Conservation (phyloP, 2,113 vertebrate genomes). For the Leiothrix lutea region DNA sequence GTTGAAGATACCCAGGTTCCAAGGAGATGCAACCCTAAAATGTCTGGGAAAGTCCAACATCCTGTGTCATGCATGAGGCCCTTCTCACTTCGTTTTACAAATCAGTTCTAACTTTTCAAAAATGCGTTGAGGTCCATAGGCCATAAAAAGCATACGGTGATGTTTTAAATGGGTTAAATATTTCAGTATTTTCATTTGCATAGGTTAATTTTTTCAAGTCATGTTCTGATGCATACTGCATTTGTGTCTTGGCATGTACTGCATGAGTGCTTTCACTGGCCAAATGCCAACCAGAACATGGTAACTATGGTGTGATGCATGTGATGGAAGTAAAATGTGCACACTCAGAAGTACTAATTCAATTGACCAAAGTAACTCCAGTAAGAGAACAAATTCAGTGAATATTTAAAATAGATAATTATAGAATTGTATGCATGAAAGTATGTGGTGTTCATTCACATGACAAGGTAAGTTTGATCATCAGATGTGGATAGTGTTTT, state of each 20-base stretch:
- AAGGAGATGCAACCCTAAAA: not conserved
- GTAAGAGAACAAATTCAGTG: not conserved
- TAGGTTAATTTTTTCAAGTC: not conserved
- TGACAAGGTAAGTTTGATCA: not conserved
- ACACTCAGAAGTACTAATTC: not conserved
- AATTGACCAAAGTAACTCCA: not conserved
- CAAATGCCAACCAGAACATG: not conserved
- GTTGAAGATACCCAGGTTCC: not conserved
- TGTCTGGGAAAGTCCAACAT: not conserved
- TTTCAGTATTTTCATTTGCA: not conserved
- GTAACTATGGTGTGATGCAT: not conserved
- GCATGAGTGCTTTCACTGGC: not conserved
- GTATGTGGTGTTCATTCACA: not conserved
- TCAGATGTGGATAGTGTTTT: not conserved
- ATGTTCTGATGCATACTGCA: conserved; percentile 24
- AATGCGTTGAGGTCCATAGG: not conserved
- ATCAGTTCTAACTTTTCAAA: not conserved
- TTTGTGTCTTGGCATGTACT: not conserved
- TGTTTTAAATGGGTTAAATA: not conserved
- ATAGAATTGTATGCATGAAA: not conserved
- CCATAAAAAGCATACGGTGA: not conserved
- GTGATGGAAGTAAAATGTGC: not conserved
- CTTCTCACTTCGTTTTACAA: not conserved
- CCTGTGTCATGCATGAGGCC: not conserved
- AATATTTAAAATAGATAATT: not conserved